Evolutionary conservation across 2,888 invertebrate species (phyloP).

Genomic region (Orthosia incerta): DNA sequence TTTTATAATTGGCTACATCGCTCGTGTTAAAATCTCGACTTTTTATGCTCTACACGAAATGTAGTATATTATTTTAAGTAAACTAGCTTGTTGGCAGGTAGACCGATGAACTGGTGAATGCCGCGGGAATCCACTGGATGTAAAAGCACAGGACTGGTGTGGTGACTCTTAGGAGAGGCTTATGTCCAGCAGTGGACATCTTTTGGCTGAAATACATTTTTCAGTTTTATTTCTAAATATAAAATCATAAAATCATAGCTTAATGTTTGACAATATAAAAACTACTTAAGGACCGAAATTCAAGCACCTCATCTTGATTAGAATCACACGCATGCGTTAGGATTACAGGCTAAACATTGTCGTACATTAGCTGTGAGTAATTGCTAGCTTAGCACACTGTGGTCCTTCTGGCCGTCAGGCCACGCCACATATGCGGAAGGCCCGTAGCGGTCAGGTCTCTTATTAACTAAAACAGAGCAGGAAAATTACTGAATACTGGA

Average conservation of each 20-base stretch:
- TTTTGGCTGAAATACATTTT: neutral
- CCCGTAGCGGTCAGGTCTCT: constrained; percentile 24
- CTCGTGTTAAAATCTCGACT: too few species aligned
- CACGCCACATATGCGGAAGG: constrained; percentile 49
- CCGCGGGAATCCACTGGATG: neutral
- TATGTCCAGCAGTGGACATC: neutral
- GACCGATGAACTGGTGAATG: neutral
- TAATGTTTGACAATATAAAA: neutral
- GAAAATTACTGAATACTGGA: constrained; percentile 26
- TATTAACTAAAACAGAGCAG: constrained; percentile 29
- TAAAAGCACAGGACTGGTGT: neutral
- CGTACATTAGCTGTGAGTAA: constrained; percentile 82
- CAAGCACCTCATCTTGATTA: constrained; percentile 39
- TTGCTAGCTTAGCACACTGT: constrained; percentile 77
- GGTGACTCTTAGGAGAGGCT: neutral
- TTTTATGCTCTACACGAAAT: too few species aligned
- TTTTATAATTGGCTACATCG: too few species aligned
- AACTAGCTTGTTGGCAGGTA: neutral
- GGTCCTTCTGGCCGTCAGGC: constrained; percentile 62
- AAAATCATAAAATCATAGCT: neutral
- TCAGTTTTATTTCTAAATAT: neutral
- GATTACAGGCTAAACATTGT: constrained; percentile 73
- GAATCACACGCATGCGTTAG: constrained; percentile 71
- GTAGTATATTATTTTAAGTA: too few species aligned
- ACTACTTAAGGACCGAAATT: constrained; percentile 24